A percentile compares a stretch with the other conserved stretches of the same genome.
These are phyloP conservation scores for Carduelis carduelis DNA, from an alignment of 2,797 vertebrate genomes.

Conservation along the genomic window DNA sequence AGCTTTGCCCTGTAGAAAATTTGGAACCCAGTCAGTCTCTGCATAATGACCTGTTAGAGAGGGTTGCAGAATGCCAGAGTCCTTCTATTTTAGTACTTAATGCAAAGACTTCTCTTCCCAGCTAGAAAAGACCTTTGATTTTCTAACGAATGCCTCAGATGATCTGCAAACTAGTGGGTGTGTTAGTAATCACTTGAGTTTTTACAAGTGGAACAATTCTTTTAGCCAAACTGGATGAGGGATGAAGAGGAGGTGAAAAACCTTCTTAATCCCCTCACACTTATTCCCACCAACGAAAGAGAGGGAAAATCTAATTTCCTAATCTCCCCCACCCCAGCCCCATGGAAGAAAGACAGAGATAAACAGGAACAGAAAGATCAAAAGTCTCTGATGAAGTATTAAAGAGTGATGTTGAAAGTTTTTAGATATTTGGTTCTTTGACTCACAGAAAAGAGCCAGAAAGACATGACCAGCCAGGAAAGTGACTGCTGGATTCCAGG, in stretches of 20 bases:
- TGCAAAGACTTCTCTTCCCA: background rate
- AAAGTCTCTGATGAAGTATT: background rate
- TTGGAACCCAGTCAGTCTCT: background rate
- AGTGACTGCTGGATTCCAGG: background rate
- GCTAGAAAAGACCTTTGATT: conserved; percentile 21
- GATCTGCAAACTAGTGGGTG: background rate
- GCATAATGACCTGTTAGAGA: background rate
- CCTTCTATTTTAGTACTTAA: conserved; percentile 25
- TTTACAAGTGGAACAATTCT: conserved; percentile 42
- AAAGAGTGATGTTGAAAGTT: background rate
- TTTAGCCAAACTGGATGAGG: background rate
- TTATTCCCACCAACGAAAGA: background rate
- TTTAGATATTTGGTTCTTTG: background rate
- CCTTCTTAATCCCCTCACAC: background rate
- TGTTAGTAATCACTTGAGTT: background rate
- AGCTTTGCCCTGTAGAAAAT: background rate
- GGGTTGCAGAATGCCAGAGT: background rate
- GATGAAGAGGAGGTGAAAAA: background rate
- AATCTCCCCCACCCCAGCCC: background rate
- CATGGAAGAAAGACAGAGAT: background rate
- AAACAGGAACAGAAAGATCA: background rate
- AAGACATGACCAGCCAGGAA: background rate
- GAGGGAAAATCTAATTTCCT: conserved; percentile 22
- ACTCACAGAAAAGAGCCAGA: background rate
- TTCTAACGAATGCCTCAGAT: background rate